Evolutionary conservation across 2,113 vertebrate species (phyloP).

Genomic region (Climacteris rufus): DNA sequence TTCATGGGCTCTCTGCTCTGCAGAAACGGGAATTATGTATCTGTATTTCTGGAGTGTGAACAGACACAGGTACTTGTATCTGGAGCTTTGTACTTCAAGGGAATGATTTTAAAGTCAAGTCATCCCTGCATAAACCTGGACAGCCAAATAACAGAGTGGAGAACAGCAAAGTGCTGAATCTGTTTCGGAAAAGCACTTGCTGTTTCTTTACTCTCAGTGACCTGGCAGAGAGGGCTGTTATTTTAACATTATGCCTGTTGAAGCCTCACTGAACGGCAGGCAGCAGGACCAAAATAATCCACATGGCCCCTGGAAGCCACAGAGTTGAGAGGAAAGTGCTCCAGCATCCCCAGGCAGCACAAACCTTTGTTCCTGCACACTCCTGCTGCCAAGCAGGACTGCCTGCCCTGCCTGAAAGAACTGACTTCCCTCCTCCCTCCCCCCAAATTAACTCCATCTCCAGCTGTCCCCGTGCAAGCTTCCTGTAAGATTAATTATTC

Average conservation of each 20-base stretch:
- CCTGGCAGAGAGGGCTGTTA: not conserved
- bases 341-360: not conserved
- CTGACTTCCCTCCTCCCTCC: constrained; percentile 12
- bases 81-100: not conserved
- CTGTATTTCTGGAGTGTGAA: not conserved
- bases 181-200: not conserved
- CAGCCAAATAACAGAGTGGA: constrained; percentile 7
- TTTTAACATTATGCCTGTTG: not conserved
- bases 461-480: constrained; percentile 19
- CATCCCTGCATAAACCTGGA: not conserved
- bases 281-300: not conserved
- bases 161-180: not conserved
- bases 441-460: constrained; percentile 25
- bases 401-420: not conserved
- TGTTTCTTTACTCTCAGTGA: not conserved
- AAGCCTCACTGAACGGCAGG: not conserved
- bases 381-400: not conserved
- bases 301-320: not conserved
- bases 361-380: not conserved
- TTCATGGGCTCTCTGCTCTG: not conserved
- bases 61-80: not conserved
- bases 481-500: constrained; percentile 55
- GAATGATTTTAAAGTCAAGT: constrained; percentile 4
- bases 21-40: not conserved
- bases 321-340: not conserved